These are phyloP conservation scores for Sebastes hubbsi DNA, from an alignment of 2,797 vertebrate genomes.

Conservation along the genomic window DNA sequence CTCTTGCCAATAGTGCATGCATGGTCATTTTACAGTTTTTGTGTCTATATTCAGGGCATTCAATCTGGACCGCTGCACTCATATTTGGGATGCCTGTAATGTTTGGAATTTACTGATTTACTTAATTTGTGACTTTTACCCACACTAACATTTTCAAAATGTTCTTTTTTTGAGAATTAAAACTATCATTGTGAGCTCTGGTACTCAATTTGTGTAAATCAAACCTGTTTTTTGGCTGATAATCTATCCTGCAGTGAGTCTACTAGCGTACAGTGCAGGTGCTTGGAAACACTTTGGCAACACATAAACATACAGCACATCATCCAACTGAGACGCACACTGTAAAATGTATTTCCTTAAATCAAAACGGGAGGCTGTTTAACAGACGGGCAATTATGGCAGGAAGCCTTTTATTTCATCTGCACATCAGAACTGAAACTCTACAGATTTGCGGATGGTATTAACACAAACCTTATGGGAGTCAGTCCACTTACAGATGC, in stretches of 20 bases:
- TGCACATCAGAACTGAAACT: constrained; percentile 56
- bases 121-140: not conserved
- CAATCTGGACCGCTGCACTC: not conserved
- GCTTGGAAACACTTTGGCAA: constrained; percentile 52
- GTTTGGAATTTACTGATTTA: not conserved
- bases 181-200: constrained; percentile 39
- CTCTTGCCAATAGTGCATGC: no score
- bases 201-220: constrained; percentile 48
- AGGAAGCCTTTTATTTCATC: constrained; percentile 61
- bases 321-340: constrained; percentile 44
- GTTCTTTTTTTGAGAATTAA: constrained; percentile 23
- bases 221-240: constrained; percentile 44
- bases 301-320: constrained; percentile 48
- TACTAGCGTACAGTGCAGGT: constrained; percentile 36
- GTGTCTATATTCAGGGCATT: not conserved
- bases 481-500: constrained; percentile 40
- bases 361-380: constrained; percentile 49
- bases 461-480: constrained; percentile 44
- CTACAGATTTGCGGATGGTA: constrained; percentile 30
- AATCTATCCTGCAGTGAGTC: constrained; percentile 24
- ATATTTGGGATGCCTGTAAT: not conserved
- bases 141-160: not conserved
- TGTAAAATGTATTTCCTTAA: constrained; percentile 50
- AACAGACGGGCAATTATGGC: constrained; percentile 59
- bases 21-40: no score